Percentiles rank a stretch among this genome's conserved stretches.
These are phyloP conservation scores for Isaurus tuberculatus DNA, from an alignment of 92 coral and sea anemone species.

Conservation along the genomic window DNA sequence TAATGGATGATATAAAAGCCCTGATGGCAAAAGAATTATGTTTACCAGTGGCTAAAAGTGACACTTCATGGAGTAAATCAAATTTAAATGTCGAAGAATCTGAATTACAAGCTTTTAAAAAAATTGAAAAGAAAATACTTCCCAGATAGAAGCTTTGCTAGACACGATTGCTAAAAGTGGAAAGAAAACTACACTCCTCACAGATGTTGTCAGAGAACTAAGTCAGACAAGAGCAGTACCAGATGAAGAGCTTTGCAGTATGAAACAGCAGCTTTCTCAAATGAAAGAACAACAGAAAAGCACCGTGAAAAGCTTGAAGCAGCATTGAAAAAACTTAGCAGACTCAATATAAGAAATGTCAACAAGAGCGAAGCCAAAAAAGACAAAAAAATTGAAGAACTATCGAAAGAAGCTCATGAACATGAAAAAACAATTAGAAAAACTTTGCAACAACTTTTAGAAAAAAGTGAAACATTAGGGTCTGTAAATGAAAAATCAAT, in stretches of 20 bases:
- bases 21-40: conserved; percentile 28
- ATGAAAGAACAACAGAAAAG: conserved; percentile 28
- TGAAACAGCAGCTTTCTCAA: conserved; percentile 36
- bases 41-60: conserved; percentile 26
- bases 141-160: conserved; percentile 11
- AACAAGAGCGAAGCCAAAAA: too few relatives aligned
- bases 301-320: conserved; percentile 36
- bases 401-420: neutral
- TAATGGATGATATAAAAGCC: conserved; percentile 21
- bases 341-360: conserved; percentile 36
- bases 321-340: conserved; percentile 36
- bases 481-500: too few relatives aligned
- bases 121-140: conserved; percentile 10
- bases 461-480: neutral
- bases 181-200: neutral
- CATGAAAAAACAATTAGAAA: too few relatives aligned
- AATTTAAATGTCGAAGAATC: conserved; percentile 7
- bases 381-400: conserved; percentile 36
- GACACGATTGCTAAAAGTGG: neutral
- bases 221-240: neutral
- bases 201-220: conserved; percentile 17
- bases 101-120: conserved; percentile 15
- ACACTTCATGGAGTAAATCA: neutral
- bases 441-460: neutral
- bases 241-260: conserved; percentile 8